Percentiles rank a stretch among this genome's conserved stretches.
Evolutionary conservation across 2,797 vertebrate species (phyloP).

Genomic region (Helostoma temminkii): DNA sequence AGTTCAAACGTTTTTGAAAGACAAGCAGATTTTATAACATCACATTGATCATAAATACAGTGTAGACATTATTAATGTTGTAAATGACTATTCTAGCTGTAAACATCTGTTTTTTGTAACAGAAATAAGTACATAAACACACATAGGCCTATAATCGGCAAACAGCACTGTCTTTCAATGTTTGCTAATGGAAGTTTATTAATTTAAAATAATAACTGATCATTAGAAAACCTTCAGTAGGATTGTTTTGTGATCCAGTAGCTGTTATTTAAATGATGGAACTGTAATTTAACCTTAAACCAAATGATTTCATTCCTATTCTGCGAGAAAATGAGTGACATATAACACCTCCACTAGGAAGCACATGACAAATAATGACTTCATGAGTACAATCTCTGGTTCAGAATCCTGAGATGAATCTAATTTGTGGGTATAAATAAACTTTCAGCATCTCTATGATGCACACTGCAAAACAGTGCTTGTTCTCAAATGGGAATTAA

Average conservation of each 20-base stretch:
- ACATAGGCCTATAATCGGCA: no score
- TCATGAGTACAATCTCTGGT: slow-evolving; percentile 16
- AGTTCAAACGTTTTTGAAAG: no score
- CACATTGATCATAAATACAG: no score
- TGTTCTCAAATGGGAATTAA: slow-evolving; percentile 58
- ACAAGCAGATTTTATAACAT: no score
- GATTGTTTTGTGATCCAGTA: neutral
- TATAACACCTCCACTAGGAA: slow-evolving; percentile 20
- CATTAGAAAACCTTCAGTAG: no score
- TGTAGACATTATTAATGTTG: no score
- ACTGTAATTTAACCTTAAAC: slow-evolving; percentile 23
- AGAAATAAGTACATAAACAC: no score
- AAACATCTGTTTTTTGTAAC: no score
- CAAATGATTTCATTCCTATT: neutral
- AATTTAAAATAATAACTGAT: no score
- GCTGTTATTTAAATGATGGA: slow-evolving; percentile 1
- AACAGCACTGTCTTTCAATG: no score
- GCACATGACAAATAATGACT: slow-evolving; percentile 16
- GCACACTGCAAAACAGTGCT: slow-evolving; percentile 33
- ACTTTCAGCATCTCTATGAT: slow-evolving; percentile 37
- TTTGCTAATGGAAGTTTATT: no score
- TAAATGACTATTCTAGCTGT: no score
- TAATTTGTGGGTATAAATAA: slow-evolving; percentile 42
- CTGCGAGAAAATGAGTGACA: slow-evolving; percentile 16
- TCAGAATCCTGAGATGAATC: slow-evolving; percentile 28